phyloP scores from a whole-genome alignment of 2,113 vertebrate species.

The Salvelinus alpinus region DNA sequence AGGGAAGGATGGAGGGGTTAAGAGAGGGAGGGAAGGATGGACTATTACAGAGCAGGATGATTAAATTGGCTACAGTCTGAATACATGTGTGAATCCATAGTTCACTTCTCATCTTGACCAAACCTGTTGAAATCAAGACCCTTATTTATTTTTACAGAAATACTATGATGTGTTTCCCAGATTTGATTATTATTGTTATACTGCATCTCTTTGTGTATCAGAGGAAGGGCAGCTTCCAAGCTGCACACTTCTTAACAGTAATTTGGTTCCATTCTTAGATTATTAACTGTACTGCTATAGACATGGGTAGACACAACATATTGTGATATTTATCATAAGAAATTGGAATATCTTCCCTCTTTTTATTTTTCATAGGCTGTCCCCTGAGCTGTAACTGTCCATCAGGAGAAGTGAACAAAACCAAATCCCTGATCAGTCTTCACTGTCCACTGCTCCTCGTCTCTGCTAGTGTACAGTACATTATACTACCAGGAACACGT shows the following conservation, averaged over 20 bases:
- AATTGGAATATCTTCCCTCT: neutral
- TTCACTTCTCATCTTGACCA: neutral
- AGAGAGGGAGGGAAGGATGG: neutral
- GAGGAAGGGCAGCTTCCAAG: conserved; percentile 75
- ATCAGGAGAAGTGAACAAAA: conserved; percentile 51
- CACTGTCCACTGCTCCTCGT: conserved; percentile 81
- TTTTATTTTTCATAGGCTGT: conserved; percentile 70
- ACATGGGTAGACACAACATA: neutral
- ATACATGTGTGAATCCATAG: neutral
- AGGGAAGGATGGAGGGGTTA: neutral
- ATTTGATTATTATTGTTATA: neutral
- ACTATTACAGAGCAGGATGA: too few relatives aligned
- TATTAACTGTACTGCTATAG: neutral
- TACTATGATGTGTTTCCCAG: too few relatives aligned
- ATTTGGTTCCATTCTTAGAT: conserved; percentile 24
- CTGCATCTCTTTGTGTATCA: conserved; percentile 46
- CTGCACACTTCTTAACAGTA: conserved; percentile 86
- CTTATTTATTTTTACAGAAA: too few relatives aligned
- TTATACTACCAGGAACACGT: neutral
- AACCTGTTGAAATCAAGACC: neutral
- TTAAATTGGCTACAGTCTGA: too few relatives aligned
- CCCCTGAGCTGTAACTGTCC: conserved; percentile 60
- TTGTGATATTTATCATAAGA: neutral
- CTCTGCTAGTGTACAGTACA: conserved; percentile 81
- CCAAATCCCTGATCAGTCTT: conserved; percentile 64